phyloP scores from a whole-genome alignment of 2,797 vertebrate genomes.

The Tiaroga cobitis region DNA sequence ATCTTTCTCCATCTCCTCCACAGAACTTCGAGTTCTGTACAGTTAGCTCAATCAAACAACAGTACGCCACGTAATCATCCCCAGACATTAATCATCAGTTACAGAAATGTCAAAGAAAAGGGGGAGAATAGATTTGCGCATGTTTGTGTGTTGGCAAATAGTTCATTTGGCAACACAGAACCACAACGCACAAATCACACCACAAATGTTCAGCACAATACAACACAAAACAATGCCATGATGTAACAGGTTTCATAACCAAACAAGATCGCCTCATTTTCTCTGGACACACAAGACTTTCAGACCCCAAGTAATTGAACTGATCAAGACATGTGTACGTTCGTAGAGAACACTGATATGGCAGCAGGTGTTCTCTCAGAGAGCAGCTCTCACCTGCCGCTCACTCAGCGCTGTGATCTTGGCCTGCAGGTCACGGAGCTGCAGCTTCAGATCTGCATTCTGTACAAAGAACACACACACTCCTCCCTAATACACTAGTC shows the following conservation, averaged over 20 bases:
- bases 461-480: constrained; percentile 70
- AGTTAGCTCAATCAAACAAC: constrained; percentile 20
- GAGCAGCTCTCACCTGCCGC: constrained; percentile 82
- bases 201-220: constrained; percentile 39
- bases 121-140: constrained; percentile 29
- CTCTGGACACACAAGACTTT: constrained; percentile 2
- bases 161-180: constrained; percentile 36
- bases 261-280: not conserved
- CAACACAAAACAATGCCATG: constrained; percentile 39
- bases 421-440: constrained; percentile 92
- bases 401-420: constrained; percentile 92
- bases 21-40: constrained; percentile 26
- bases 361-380: constrained; percentile 44
- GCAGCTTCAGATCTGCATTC: constrained; percentile 92
- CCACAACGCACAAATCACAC: constrained; percentile 39
- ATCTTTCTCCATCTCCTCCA: constrained; percentile 39
- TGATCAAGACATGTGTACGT: constrained; percentile 34
- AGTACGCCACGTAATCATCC: constrained; percentile 11
- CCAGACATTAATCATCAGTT: constrained; percentile 37
- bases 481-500: constrained; percentile 33
- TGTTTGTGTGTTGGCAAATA: constrained; percentile 17
- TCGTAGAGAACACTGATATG: constrained; percentile 45
- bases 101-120: constrained; percentile 32
- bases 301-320: constrained; percentile 19
- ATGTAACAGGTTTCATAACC: constrained; percentile 2